Conservation (phyloP, 2,113 vertebrate species). For the Ellobius talpinus region DNA sequence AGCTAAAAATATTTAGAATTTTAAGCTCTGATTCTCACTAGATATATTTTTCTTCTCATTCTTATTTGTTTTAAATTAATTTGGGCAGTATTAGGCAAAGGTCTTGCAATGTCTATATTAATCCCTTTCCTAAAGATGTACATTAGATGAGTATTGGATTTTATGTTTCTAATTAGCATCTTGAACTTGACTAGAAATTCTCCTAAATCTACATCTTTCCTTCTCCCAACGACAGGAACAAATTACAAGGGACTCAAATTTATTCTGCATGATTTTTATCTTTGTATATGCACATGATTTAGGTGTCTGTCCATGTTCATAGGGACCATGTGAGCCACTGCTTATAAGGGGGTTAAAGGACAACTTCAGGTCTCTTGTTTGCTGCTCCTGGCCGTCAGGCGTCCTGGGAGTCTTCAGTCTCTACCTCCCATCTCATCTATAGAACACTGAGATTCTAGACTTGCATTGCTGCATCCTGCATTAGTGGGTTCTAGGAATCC, state of each 20-base stretch:
- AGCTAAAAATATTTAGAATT: slow-evolving; percentile 18
- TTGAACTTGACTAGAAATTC: slow-evolving; percentile 31
- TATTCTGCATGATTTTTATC: neutral
- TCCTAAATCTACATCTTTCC: slow-evolving; percentile 24
- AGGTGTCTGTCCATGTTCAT: neutral
- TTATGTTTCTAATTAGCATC: slow-evolving; percentile 31
- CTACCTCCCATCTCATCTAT: too few species aligned
- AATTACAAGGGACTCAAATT: neutral
- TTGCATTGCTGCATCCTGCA: neutral
- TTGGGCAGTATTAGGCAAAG: neutral
- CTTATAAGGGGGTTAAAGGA: too few species aligned
- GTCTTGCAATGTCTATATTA: neutral
- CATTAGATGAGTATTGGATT: neutral
- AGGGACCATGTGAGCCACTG: too few species aligned
- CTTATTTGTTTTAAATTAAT: neutral
- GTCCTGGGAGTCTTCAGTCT: neutral
- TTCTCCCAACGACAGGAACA: neutral
- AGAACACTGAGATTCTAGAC: neutral
- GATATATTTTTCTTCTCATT: slow-evolving; percentile 34
- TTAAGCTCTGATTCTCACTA: slow-evolving; percentile 27
- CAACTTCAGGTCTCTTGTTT: too few species aligned
- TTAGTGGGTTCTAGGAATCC: neutral
- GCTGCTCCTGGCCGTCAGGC: too few species aligned
- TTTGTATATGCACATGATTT: neutral
- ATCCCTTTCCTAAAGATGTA: slow-evolving; percentile 21